These are phyloP conservation scores for Lycaena phlaeas DNA, from an alignment of 2,888 invertebrate species.

Conservation along the genomic window DNA sequence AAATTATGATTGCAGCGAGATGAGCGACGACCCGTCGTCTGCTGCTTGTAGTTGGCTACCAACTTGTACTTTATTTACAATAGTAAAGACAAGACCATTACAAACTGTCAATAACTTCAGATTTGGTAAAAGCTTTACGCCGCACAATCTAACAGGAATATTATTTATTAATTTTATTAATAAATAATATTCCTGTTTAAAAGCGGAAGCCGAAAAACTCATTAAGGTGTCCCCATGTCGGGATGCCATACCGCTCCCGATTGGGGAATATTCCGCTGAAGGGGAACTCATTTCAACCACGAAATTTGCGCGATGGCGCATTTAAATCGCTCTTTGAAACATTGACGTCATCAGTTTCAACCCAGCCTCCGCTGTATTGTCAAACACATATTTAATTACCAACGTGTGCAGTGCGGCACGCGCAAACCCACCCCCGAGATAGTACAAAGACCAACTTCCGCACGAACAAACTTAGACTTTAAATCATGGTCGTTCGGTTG, in stretches of 20 bases:
- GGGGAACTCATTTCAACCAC: constrained; percentile 15
- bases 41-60: too few relatives aligned
- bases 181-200: too few relatives aligned
- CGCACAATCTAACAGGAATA: too few relatives aligned
- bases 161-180: too few relatives aligned
- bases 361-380: constrained; percentile 65
- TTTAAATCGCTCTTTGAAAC: constrained; percentile 28
- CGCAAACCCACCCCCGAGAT: constrained; percentile 38
- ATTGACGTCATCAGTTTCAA: constrained; percentile 60
- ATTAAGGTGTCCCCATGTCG: too few relatives aligned
- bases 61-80: too few relatives aligned
- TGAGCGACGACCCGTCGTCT: too few relatives aligned
- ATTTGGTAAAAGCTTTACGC: too few relatives aligned
- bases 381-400: constrained; percentile 71
- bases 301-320: constrained; percentile 27
- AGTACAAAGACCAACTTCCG: constrained; percentile 12
- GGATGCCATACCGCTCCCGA: background rate
- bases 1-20: too few relatives aligned
- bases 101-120: too few relatives aligned
- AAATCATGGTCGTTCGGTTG: constrained; percentile 13
- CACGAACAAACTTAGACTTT: constrained; percentile 13
- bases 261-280: background rate
- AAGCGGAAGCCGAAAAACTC: too few relatives aligned
- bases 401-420: constrained; percentile 72
- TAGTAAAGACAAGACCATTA: too few relatives aligned